Conservation (phyloP, 2,888 invertebrate species). For the Lysandra coridon region DNA sequence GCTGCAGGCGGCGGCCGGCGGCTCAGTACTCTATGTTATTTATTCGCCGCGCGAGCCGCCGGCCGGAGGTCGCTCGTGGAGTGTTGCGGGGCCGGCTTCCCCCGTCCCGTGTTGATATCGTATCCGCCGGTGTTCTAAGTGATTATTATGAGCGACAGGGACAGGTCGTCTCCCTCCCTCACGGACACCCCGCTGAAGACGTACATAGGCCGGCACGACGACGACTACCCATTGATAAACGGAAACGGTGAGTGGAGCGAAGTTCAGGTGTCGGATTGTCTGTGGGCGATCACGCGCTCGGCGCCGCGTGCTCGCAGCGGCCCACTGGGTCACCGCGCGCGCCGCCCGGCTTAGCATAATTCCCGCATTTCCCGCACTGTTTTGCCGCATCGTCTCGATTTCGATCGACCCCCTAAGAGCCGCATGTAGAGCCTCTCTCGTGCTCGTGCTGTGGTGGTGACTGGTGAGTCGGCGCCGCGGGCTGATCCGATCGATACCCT, state of each 20-base stretch:
- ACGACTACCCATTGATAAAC: slow-evolving; percentile 88
- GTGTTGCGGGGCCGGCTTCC: slow-evolving; percentile 71
- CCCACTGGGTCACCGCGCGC: slow-evolving; percentile 40
- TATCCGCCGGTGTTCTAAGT: slow-evolving; percentile 65
- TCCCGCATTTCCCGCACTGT: slow-evolving; percentile 44
- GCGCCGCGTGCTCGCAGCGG: slow-evolving; percentile 45
- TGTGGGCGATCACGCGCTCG: slow-evolving; percentile 49
- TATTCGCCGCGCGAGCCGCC: slow-evolving; percentile 78
- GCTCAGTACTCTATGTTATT: slow-evolving; percentile 54
- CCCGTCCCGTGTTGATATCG: slow-evolving; percentile 62
- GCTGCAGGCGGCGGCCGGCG: slow-evolving; percentile 41
- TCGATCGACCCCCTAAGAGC: slow-evolving; percentile 62
- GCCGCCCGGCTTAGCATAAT: slow-evolving; percentile 40
- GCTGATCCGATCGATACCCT: slow-evolving; percentile 66
- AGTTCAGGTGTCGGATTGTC: slow-evolving; percentile 39
- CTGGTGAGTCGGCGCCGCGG: slow-evolving; percentile 42
- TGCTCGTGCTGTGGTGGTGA: slow-evolving; percentile 37
- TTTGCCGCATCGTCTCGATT: slow-evolving; percentile 70
- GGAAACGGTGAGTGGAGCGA: slow-evolving; percentile 83
- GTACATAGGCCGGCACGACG: slow-evolving; percentile 90
- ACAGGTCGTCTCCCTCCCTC: slow-evolving; percentile 93
- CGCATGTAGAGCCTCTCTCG: not conserved
- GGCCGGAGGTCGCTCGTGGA: slow-evolving; percentile 77
- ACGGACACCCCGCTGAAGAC: slow-evolving; percentile 93
- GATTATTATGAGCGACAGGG: slow-evolving; percentile 94